phyloP scores from a whole-genome alignment of 2,888 invertebrate species.

The Calliopum simillimum region DNA sequence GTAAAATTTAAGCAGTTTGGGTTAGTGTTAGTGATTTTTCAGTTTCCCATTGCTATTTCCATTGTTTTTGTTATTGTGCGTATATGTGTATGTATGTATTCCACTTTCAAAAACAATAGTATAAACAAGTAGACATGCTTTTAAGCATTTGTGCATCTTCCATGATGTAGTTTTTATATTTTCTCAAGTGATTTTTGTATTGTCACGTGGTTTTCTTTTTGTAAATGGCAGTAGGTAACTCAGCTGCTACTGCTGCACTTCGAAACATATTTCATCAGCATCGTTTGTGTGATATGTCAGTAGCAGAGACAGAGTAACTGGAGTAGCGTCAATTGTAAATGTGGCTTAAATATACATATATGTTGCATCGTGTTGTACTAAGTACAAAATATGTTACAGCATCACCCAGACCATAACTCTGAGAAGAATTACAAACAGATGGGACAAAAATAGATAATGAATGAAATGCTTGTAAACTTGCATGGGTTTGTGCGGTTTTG shows the following conservation, averaged over 20 bases:
- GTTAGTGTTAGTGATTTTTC: background rate
- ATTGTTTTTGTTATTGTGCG: background rate
- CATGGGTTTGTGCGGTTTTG: background rate
- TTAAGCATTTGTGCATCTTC: slow-evolving; percentile 4
- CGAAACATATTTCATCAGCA: too few relatives aligned
- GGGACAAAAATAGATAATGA: background rate
- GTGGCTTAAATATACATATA: slow-evolving; percentile 3
- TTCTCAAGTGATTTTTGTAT: slow-evolving; percentile 15
- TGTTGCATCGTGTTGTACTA: background rate
- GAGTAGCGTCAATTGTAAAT: background rate
- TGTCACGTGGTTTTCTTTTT: slow-evolving; percentile 16
- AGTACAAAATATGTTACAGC: background rate
- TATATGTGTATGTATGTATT: too few relatives aligned
- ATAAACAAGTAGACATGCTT: slow-evolving; percentile 5
- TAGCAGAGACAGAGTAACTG: background rate
- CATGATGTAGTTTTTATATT: background rate
- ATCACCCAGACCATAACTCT: background rate
- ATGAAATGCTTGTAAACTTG: background rate
- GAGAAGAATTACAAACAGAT: background rate
- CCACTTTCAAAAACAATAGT: too few relatives aligned
- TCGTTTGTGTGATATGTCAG: too few relatives aligned
- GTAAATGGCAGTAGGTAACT: too few relatives aligned
- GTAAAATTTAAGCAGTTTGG: too few relatives aligned
- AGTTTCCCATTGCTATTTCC: background rate
- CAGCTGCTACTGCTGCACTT: background rate